Base-by-base conservation (phyloP, 2,888 invertebrate species). In the Belgica antarctica region DNA sequence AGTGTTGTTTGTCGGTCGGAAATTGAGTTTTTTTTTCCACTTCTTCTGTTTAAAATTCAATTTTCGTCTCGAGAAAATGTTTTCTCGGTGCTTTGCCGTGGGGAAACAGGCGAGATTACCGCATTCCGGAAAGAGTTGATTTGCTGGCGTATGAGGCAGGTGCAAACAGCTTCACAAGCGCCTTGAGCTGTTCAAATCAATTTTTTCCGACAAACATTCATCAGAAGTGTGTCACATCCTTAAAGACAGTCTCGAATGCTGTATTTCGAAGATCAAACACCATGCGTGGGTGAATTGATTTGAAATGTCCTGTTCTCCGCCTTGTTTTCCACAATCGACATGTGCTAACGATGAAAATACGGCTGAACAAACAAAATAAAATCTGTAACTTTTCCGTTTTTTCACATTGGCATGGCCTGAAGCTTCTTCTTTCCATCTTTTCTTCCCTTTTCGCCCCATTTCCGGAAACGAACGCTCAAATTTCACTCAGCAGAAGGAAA, bases 321-420 rank as follows among this genome's bases (percentile, higher is more conserved):
- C 62, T 17, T 1, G 1, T 5, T 28, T 36, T 34, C 34, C 19
- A 22, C 15, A 12, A 25, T 25, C 25, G 4, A n/a, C 25, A 27
- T 59, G 8, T 59, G 59, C 59, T 12, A 12, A 46, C 4, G 46
- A 12, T 59, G 59, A 59, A 46, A 25, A 65, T 34, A 46, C 63
- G 31, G 63, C 63, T 65, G 63, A 65, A 22, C 25, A 65, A 65
- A 65, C 63, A 65, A 22, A 62, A 17, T n/a, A n/a, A 27, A 59
- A 59, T 59, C 59, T 34, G 31, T 28, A 8, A 15, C 17, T 17
- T 34, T 62, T n/a, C n/a, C 62, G n/a, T 34, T 65, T 65, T 46
- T 46, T 65, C 63, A n/a, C n/a, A 46, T 65, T 12, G 15, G 46
- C 24, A 31, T 36, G 24, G 46, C 25, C 41, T 62, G 31, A 34